Evolutionary conservation across 2,113 vertebrate species (phyloP).

Genomic region (Mastomys coucha): DNA sequence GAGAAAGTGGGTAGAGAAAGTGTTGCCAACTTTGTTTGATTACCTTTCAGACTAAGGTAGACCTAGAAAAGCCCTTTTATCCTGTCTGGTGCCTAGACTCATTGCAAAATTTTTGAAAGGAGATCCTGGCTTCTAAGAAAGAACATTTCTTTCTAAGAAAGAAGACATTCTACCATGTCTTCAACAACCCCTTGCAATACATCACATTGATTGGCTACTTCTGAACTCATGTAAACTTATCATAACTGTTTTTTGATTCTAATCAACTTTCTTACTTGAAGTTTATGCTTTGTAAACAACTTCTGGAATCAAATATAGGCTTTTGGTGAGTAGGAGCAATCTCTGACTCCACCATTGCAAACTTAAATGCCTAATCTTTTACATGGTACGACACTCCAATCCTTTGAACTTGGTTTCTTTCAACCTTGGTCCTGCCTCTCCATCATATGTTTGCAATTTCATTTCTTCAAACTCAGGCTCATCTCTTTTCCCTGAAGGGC

Average conservation of each 20-base stretch:
- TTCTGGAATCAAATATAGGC: not conserved
- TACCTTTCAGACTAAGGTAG: not conserved
- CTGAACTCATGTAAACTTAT: not conserved
- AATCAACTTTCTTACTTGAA: not conserved
- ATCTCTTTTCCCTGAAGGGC: not conserved
- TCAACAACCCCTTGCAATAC: rapidly evolving
- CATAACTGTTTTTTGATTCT: not conserved
- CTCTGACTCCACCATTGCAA: too few relatives aligned
- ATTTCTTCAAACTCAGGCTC: not conserved
- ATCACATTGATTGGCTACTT: not conserved
- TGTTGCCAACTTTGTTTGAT: not conserved
- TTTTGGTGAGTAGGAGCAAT: not conserved
- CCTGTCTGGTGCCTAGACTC: not conserved
- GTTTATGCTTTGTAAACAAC: not conserved
- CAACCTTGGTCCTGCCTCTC: not conserved
- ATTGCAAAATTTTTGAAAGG: not conserved
- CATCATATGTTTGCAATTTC: not conserved
- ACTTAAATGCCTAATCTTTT: not conserved
- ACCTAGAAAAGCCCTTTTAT: not conserved
- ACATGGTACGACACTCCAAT: rapidly evolving
- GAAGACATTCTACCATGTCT: not conserved
- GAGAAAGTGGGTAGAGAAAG: not conserved
- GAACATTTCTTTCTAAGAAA: not conserved
- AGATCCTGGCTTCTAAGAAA: not conserved
- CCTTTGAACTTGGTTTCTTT: not conserved